Conservation (phyloP, 2,113 vertebrate genomes). For the Misgurnus anguillicaudatus region DNA sequence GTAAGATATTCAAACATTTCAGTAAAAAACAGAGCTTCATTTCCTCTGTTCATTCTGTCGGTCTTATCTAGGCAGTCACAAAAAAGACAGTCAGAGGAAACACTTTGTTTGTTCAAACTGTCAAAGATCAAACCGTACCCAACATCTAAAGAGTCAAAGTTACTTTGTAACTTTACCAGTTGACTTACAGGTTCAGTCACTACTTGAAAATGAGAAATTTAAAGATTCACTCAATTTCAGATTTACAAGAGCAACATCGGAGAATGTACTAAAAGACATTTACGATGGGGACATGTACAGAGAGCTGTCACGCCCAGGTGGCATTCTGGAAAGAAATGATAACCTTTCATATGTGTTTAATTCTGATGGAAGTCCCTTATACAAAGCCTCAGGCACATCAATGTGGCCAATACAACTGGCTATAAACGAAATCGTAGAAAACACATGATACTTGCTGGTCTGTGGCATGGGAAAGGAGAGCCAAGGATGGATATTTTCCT, state of each 20-base stretch:
- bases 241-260: conserved; percentile 23
- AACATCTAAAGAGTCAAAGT: conserved; percentile 13
- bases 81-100: conserved; percentile 6
- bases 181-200: not conserved
- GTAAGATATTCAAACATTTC: conserved; percentile 13
- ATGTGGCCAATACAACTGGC: conserved; percentile 28
- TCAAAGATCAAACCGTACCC: not conserved
- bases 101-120: conserved; percentile 20
- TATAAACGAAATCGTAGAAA: conserved; percentile 14
- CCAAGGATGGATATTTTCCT: conserved; percentile 34
- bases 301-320: conserved; percentile 1
- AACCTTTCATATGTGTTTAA: conserved; percentile 23
- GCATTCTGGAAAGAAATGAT: not conserved
- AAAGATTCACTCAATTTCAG: conserved; percentile 5
- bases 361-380: conserved; percentile 37
- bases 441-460: conserved; percentile 31
- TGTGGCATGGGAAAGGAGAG: conserved; percentile 30
- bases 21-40: conserved; percentile 13
- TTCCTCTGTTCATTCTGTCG: conserved; percentile 22
- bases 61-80: conserved; percentile 9
- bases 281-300: conserved; percentile 35
- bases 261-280: conserved; percentile 10
- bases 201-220: conserved; percentile 12
- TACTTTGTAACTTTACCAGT: conserved; percentile 32
- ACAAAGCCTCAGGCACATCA: conserved; percentile 20